Evolutionary conservation across 2,888 invertebrate species (phyloP).

Genomic region (Limulus polyphemus): DNA sequence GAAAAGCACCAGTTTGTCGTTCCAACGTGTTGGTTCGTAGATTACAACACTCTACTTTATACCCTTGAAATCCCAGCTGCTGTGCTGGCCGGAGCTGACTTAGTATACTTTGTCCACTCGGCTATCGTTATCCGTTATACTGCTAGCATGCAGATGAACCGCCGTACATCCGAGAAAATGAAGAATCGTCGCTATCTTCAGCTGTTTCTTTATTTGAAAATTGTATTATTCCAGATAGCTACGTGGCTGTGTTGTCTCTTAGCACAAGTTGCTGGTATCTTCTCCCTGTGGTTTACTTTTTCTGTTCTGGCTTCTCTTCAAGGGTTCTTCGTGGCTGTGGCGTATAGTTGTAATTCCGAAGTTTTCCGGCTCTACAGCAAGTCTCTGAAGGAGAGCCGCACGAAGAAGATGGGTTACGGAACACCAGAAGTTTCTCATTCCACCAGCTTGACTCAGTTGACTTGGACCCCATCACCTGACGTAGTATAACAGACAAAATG

Average conservation of each 20-base stretch:
- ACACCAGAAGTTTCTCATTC: slow-evolving; percentile 29
- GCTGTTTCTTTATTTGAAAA: slow-evolving; percentile 48
- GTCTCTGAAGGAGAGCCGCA: slow-evolving; percentile 20
- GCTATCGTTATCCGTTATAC: slow-evolving; percentile 47
- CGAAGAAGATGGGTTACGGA: slow-evolving; percentile 23
- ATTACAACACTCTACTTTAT: slow-evolving; percentile 40
- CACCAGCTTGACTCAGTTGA: slow-evolving; percentile 29
- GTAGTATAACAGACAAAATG: not conserved
- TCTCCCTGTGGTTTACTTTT: slow-evolving; percentile 35
- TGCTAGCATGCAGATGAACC: slow-evolving; percentile 43
- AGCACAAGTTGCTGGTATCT: slow-evolving; percentile 29
- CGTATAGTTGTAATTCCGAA: slow-evolving; percentile 51
- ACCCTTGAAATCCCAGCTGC: slow-evolving; percentile 45
- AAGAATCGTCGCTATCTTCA: slow-evolving; percentile 47
- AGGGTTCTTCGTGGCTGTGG: slow-evolving; percentile 49
- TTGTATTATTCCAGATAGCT: slow-evolving; percentile 41
- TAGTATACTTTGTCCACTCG: slow-evolving; percentile 43
- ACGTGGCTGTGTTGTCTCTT: slow-evolving; percentile 38
- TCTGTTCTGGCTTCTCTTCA: slow-evolving; percentile 38
- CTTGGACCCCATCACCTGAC: slow-evolving; percentile 27
- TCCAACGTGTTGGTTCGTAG: slow-evolving; percentile 33
- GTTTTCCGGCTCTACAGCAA: slow-evolving; percentile 30
- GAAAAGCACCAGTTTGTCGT: slow-evolving; percentile 25
- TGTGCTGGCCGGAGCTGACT: slow-evolving; percentile 39
- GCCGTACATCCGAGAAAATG: slow-evolving; percentile 48